phyloP scores from a whole-genome alignment of 2,888 invertebrate species.

The Polietes domitor region DNA sequence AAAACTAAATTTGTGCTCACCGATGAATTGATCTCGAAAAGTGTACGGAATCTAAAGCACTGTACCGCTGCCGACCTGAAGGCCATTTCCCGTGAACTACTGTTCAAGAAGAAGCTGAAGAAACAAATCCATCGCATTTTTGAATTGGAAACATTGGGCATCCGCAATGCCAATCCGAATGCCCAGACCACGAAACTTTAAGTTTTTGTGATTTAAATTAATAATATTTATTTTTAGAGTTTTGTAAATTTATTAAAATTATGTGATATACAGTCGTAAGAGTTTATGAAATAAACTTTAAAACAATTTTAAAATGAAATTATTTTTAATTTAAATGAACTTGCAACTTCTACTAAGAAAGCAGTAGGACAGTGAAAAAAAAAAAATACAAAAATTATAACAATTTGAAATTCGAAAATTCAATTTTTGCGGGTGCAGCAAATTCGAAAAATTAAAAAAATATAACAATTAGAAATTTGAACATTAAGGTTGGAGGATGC shows the following conservation, averaged over 20 bases:
- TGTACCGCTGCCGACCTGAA: constrained; percentile 71
- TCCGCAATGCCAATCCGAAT: constrained; percentile 25
- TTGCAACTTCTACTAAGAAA: no score
- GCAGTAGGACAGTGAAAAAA: no score
- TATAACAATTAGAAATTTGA: no score
- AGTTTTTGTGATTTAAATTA: neutral
- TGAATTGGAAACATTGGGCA: constrained; percentile 27
- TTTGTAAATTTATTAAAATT: neutral
- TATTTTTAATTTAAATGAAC: no score
- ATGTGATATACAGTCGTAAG: neutral
- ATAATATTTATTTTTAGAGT: no score
- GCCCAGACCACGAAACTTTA: constrained; percentile 23
- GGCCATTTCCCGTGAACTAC: constrained; percentile 71
- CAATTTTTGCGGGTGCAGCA: no score
- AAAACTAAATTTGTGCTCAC: constrained; percentile 72
- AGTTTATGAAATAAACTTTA: constrained; percentile 42
- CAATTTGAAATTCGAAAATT: no score
- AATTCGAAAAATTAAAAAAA: no score
- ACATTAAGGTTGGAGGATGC: no score
- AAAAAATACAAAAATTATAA: no score
- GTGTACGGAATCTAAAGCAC: constrained; percentile 63
- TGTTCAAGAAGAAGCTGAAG: constrained; percentile 72
- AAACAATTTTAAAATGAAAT: neutral
- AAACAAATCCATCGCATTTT: constrained; percentile 64
- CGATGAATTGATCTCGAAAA: constrained; percentile 70